Evolutionary conservation across 2,888 invertebrate species (phyloP).

Genomic region (Caenorhabditis virilis): DNA sequence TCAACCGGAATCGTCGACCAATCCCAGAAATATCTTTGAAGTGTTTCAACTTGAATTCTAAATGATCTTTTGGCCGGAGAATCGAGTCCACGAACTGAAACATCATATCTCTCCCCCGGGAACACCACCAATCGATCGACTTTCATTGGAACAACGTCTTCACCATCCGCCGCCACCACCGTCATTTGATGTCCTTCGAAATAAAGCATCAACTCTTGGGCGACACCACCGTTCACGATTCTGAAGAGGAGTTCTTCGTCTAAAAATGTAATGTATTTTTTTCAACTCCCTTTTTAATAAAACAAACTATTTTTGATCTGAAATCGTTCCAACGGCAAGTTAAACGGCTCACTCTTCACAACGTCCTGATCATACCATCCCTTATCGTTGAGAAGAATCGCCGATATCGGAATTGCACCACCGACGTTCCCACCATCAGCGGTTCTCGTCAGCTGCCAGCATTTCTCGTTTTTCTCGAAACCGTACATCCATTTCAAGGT

Average conservation of each 20-base stretch:
- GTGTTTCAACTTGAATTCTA: conserved; percentile 44
- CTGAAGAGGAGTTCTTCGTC: conserved; percentile 52
- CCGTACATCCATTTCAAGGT: conserved; percentile 67
- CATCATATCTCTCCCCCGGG: conserved; percentile 66
- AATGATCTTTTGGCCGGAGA: conserved; percentile 44
- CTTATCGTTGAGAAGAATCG: conserved; percentile 59
- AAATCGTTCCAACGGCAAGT: conserved; percentile 57
- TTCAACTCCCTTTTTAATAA: no score
- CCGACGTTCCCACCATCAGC: conserved; percentile 63
- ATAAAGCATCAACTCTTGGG: conserved; percentile 60
- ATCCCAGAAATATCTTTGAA: conserved; percentile 40
- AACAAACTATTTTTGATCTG: conserved; percentile 43
- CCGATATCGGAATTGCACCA: conserved; percentile 60
- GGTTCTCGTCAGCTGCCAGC: conserved; percentile 63
- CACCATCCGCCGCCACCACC: conserved; percentile 62
- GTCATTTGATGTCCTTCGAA: conserved; percentile 58
- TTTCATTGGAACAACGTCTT: conserved; percentile 51
- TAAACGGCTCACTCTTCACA: conserved; percentile 44
- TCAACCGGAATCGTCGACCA: conserved; percentile 48
- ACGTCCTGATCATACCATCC: conserved; percentile 62
- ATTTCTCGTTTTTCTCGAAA: conserved; percentile 53
- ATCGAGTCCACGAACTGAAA: conserved; percentile 51
- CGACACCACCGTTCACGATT: conserved; percentile 62
- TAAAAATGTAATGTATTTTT: no score
- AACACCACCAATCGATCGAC: conserved; percentile 60